These are phyloP conservation scores for Hylaea fasciaria DNA, from an alignment of 2,888 invertebrate species.

Conservation along the genomic window DNA sequence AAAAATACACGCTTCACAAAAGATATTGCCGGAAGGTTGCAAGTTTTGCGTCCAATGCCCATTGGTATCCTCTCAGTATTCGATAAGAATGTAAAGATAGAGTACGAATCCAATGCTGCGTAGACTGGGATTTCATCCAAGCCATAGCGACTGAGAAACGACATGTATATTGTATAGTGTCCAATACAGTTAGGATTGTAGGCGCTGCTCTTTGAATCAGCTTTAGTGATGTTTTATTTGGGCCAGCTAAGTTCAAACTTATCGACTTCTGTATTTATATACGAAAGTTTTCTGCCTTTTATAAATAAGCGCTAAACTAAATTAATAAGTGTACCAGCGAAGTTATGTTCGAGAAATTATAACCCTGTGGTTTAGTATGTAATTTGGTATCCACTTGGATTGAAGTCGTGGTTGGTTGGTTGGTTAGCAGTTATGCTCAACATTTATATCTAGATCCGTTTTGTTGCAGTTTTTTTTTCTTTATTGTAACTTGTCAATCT, in stretches of 20 bases:
- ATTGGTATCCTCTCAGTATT: background rate
- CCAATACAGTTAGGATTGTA: background rate
- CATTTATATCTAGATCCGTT: background rate
- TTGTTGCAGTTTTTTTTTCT: background rate
- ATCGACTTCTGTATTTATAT: conserved; percentile 16
- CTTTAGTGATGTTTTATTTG: conserved; percentile 24
- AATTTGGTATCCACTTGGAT: too few relatives aligned
- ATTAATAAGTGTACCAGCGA: background rate
- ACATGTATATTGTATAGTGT: conserved; percentile 5
- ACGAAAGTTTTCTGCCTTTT: background rate
- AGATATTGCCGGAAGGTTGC: background rate
- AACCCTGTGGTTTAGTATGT: too few relatives aligned
- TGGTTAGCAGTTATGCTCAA: conserved; percentile 1
- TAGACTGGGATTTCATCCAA: background rate
- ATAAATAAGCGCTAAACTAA: too few relatives aligned
- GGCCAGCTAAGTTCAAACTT: background rate
- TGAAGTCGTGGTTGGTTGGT: too few relatives aligned
- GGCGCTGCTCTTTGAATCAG: background rate
- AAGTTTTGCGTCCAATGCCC: background rate
- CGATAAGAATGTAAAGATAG: background rate
- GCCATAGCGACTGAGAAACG: background rate
- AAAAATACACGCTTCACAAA: too few relatives aligned
- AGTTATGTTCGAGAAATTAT: too few relatives aligned
- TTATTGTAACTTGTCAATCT: too few relatives aligned
- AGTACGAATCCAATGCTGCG: conserved; percentile 3